Evolutionary conservation across 2,797 vertebrate genomes (phyloP).

Genomic region (Mormyrus hasselquistii): DNA sequence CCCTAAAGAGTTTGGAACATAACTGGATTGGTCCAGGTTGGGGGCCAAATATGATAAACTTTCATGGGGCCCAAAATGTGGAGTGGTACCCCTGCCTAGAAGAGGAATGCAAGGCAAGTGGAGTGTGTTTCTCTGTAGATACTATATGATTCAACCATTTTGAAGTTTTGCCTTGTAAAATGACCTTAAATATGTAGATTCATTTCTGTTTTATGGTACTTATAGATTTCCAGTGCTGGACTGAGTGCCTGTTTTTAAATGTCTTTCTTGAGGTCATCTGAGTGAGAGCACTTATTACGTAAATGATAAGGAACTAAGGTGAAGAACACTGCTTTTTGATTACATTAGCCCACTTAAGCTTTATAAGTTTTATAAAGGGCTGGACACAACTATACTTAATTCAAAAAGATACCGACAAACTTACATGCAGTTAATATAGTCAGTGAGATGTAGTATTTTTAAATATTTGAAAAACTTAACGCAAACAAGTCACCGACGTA

Average conservation of each 20-base stretch:
- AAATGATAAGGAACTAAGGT: background rate
- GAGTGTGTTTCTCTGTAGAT: background rate
- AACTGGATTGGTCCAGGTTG: background rate
- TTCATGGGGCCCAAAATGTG: background rate
- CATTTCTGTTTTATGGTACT: background rate
- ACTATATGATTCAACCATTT: background rate
- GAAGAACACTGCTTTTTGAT: background rate
- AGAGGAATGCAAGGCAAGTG: background rate
- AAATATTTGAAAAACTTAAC: background rate
- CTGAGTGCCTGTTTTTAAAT: background rate
- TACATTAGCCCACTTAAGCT: background rate
- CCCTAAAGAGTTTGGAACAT: background rate
- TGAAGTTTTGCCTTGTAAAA: background rate
- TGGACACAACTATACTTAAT: background rate
- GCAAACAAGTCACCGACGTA: background rate
- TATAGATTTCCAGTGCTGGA: background rate
- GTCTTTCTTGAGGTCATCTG: background rate
- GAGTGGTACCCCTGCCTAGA: background rate
- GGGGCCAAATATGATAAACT: background rate
- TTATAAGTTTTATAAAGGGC: background rate
- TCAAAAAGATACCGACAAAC: background rate
- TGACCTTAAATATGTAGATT: background rate
- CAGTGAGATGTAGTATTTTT: background rate
- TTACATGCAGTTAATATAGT: background rate
- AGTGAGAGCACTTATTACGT: background rate